Evolutionary conservation across 35 echinoderm and acorn worm genomes (phyloP).

Genomic region (Hemicentrotus pulcherrimus): DNA sequence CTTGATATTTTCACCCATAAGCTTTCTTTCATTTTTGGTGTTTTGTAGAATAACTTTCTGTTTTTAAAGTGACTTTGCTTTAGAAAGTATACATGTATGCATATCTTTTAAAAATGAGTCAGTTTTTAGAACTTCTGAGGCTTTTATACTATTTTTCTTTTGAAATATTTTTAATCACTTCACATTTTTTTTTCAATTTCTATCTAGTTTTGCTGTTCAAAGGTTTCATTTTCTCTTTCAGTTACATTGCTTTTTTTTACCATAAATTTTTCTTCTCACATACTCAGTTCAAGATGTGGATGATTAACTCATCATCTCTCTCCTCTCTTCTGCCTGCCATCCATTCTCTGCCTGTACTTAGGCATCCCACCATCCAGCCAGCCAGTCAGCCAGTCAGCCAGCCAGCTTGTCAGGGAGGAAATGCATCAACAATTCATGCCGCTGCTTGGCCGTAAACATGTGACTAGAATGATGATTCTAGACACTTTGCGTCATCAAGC

Average conservation of each 20-base stretch:
- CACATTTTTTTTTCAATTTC: too few relatives aligned
- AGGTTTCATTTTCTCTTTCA: neutral
- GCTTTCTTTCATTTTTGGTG: too few relatives aligned
- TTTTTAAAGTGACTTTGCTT: too few relatives aligned
- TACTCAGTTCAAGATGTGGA: neutral
- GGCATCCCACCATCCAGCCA: neutral
- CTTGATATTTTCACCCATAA: too few relatives aligned
- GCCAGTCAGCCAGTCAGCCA: neutral
- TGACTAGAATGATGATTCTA: neutral
- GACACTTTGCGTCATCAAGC: neutral
- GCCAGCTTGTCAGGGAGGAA: neutral
- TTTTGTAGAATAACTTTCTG: too few relatives aligned
- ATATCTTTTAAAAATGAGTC: too few relatives aligned
- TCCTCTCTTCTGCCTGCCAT: neutral
- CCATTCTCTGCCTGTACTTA: neutral
- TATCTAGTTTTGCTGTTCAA: too few relatives aligned
- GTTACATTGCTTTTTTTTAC: neutral
- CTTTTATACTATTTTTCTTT: too few relatives aligned
- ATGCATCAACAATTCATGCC: conserved; percentile 27
- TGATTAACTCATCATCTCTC: neutral
- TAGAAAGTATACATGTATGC: too few relatives aligned
- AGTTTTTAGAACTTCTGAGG: too few relatives aligned
- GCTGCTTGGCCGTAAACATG: neutral
- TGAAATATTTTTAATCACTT: too few relatives aligned
- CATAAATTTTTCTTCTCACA: neutral